Conservation (phyloP, 2,888 invertebrate genomes). For the Eupithecia abbreviata region DNA sequence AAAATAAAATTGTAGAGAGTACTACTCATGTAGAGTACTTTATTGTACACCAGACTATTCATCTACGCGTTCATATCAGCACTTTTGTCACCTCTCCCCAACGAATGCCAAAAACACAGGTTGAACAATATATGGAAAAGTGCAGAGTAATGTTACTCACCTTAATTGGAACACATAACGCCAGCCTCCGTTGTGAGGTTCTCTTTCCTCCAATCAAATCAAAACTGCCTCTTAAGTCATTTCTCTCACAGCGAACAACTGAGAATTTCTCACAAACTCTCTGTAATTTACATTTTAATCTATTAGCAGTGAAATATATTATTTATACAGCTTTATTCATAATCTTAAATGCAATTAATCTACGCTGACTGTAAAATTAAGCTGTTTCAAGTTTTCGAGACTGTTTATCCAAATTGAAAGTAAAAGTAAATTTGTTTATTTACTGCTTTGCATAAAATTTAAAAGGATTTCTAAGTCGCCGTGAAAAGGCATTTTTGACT, state of each 20-base stretch:
- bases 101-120: not conserved
- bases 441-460: slow-evolving; percentile 26
- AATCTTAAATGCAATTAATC: slow-evolving; percentile 13
- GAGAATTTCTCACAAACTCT: not conserved
- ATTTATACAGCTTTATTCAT: slow-evolving; percentile 9
- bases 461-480: slow-evolving; percentile 31
- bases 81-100: not conserved
- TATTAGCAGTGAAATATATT: not conserved
- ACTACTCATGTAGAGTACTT: not conserved
- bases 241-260: not conserved
- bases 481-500: slow-evolving; percentile 30
- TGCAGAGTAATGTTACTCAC: not conserved
- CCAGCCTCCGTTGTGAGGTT: not conserved
- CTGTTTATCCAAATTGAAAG: slow-evolving; percentile 20
- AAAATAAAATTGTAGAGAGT: not conserved
- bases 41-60: not conserved
- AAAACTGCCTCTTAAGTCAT: not conserved
- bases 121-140: not conserved
- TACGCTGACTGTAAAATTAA: slow-evolving; percentile 14
- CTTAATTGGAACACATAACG: not conserved
- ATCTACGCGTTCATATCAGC: not conserved
- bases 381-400: slow-evolving; percentile 15
- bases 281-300: slow-evolving; percentile 8
- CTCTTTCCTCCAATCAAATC: not conserved
- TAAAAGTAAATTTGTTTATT: slow-evolving; percentile 22